Percentiles rank a stretch among this genome's conserved stretches.
Evolutionary conservation across 2,888 invertebrate genomes (phyloP).

Genomic region (Pseudococcus jackbeardsleyi): DNA sequence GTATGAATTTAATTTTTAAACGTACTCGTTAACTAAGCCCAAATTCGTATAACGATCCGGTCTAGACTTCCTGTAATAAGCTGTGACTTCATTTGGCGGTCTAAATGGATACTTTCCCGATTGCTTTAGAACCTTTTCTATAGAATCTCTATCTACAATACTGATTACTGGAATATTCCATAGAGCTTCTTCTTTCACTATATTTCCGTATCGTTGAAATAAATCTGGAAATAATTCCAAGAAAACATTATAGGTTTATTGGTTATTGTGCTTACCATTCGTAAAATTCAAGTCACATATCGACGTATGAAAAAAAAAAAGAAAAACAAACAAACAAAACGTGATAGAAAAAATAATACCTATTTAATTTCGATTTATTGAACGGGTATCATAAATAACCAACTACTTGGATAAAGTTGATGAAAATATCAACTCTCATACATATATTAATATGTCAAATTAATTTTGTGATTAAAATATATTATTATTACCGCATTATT

Average conservation of each 20-base stretch:
- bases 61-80: slow-evolving; percentile 79
- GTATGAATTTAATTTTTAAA: slow-evolving; percentile 67
- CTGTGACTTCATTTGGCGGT: slow-evolving; percentile 86
- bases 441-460: neutral
- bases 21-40: slow-evolving; percentile 88
- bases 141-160: slow-evolving; percentile 78
- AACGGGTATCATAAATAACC: neutral
- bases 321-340: neutral
- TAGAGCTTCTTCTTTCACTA: slow-evolving; percentile 83
- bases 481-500: slow-evolving; percentile 21
- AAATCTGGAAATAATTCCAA: slow-evolving; percentile 73
- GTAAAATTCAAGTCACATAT: neutral
- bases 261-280: neutral
- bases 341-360: neutral
- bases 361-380: neutral
- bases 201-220: slow-evolving; percentile 79
- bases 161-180: slow-evolving; percentile 82
- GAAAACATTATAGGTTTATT: neutral
- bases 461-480: neutral
- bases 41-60: slow-evolving; percentile 86
- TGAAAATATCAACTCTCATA: neutral
- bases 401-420: neutral
- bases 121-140: slow-evolving; percentile 82
- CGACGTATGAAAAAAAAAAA: neutral
- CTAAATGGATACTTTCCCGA: slow-evolving; percentile 83